phyloP scores from a whole-genome alignment of 2,113 vertebrate species.

The Zeus faber region DNA sequence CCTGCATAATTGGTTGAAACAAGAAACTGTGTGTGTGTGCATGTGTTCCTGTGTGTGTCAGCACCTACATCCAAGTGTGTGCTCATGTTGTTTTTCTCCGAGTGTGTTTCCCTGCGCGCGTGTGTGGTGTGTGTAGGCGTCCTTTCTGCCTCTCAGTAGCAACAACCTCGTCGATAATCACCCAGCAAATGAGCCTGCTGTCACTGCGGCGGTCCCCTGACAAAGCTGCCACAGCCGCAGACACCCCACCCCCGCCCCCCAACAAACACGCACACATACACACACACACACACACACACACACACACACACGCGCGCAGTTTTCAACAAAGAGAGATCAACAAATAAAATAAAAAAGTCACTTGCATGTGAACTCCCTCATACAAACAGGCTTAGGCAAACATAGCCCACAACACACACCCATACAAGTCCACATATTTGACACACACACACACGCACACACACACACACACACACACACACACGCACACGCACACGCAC shows the following conservation, averaged over 20 bases:
- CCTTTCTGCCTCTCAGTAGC: slow-evolving; percentile 41
- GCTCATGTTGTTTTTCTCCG: too few species aligned
- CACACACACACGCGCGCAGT: slow-evolving; percentile 5
- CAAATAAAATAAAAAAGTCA: too few species aligned
- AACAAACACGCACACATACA: slow-evolving; percentile 1
- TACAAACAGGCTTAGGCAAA: too few species aligned
- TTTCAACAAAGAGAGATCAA: too few species aligned
- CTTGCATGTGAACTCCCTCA: too few species aligned
- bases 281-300: slow-evolving; percentile 1
- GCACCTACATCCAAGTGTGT: too few species aligned
- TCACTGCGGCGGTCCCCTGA: slow-evolving; percentile 48
- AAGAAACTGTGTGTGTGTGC: too few species aligned
- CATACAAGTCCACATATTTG: too few species aligned
- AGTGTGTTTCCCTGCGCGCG: not conserved
- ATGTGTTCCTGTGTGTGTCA: slow-evolving; percentile 7
- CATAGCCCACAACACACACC: too few species aligned
- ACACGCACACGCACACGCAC: not conserved
- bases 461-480: not conserved
- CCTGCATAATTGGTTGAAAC: slow-evolving; percentile 55
- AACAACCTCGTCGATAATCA: slow-evolving; percentile 60
- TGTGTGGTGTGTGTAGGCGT: slow-evolving; percentile 17
- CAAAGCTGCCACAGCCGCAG: slow-evolving; percentile 35
- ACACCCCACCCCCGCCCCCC: not conserved
- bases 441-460: slow-evolving; percentile 2
- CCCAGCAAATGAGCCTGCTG: slow-evolving; percentile 68